Evolutionary conservation across 2,113 vertebrate genomes (phyloP).

Genomic region (Dascyllus trimaculatus): DNA sequence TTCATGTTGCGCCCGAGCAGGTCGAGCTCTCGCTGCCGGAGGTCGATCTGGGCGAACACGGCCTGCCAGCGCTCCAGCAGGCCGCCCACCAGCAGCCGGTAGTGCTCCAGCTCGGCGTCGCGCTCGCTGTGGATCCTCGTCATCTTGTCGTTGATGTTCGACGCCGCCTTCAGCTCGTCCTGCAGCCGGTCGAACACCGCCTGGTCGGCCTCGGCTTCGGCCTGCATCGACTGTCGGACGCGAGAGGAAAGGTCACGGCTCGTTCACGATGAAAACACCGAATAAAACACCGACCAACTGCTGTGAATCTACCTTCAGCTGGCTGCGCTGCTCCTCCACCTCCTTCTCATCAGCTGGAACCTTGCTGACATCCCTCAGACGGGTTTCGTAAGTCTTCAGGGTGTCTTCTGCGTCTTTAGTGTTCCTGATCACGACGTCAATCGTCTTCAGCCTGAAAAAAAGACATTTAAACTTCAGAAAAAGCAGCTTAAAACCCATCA

Average conservation of each 20-base stretch:
- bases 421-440: constrained; percentile 92
- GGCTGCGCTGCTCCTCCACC: constrained; percentile 87
- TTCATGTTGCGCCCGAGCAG: constrained; percentile 90
- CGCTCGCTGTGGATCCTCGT: constrained; percentile 89
- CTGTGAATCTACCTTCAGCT: constrained; percentile 88
- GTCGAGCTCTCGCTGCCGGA: constrained; percentile 90
- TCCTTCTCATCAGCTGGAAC: constrained; percentile 89
- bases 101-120: constrained; percentile 92
- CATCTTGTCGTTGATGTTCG: constrained; percentile 88
- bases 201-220: constrained; percentile 88
- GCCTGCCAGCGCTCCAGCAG: constrained; percentile 95
- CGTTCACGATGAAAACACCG: neutral
- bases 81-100: constrained; percentile 84
- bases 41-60: constrained; percentile 87
- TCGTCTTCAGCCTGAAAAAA: constrained; percentile 91
- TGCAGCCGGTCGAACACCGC: constrained; percentile 87
- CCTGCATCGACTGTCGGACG: constrained; percentile 84
- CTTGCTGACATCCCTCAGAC: constrained; percentile 89
- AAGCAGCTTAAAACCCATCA: neutral
- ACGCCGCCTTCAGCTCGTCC: constrained; percentile 86
- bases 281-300: neutral
- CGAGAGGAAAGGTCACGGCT: neutral
- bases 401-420: constrained; percentile 91
- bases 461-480: accelerated
- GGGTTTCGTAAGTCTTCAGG: constrained; percentile 88